phyloP scores from a whole-genome alignment of 2,888 invertebrate species.

The Synanthedon formicaeformis region DNA sequence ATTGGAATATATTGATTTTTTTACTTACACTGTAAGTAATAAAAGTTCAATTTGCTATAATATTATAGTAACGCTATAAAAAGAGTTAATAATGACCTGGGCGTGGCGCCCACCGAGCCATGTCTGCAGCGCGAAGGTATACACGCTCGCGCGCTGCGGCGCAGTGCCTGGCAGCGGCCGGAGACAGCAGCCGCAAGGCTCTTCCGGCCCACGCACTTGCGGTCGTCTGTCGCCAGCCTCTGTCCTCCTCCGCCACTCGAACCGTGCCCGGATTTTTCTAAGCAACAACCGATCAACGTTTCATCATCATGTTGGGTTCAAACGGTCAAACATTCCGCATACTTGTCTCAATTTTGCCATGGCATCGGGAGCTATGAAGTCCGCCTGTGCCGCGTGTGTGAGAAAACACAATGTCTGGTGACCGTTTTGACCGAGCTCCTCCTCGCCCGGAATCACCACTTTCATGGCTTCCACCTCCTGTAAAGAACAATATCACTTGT shows the following conservation, averaged over 20 bases:
- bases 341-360: slow-evolving; percentile 96
- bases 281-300: background rate
- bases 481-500: slow-evolving; percentile 9
- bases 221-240: slow-evolving; percentile 84
- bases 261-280: slow-evolving; percentile 87
- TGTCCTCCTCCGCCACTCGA: slow-evolving; percentile 90
- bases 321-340: slow-evolving; percentile 6
- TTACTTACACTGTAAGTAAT: no score
- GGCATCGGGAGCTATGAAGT: slow-evolving; percentile 95
- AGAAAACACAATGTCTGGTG: slow-evolving; percentile 93
- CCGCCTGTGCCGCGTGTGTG: slow-evolving; percentile 89
- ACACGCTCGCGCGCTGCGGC: slow-evolving; percentile 81
- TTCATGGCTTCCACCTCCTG: slow-evolving; percentile 95
- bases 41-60: no score
- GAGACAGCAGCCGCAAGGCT: slow-evolving; percentile 75
- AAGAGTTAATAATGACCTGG: slow-evolving; percentile 72
- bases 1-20: no score
- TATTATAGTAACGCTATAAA: no score
- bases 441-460: slow-evolving; percentile 89
- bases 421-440: slow-evolving; percentile 90
- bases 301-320: background rate
- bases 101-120: slow-evolving; percentile 82
- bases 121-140: slow-evolving; percentile 82
- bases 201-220: slow-evolving; percentile 84
- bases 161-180: slow-evolving; percentile 81